Percentiles rank a stretch among this genome's conserved stretches.
phyloP scores from a whole-genome alignment of 2,113 vertebrate species.

The Catagonus wagneri region DNA sequence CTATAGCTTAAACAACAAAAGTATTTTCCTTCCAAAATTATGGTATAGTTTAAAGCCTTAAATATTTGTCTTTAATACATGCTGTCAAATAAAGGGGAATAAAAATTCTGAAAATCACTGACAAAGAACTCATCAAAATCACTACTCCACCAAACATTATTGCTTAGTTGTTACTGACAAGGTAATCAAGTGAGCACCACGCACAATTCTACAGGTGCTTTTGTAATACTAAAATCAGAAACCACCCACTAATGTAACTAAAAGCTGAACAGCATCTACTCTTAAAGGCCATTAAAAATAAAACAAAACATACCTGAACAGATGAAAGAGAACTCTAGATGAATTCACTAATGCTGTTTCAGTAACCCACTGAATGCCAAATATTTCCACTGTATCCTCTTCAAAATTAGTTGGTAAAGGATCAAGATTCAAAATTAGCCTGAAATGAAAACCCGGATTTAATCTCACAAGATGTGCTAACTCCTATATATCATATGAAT shows the following conservation, averaged over 20 bases:
- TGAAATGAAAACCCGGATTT: constrained; percentile 84
- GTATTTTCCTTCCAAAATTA: constrained; percentile 42
- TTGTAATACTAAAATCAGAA: not conserved
- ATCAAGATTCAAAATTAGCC: constrained; percentile 93
- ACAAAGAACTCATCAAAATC: constrained; percentile 26
- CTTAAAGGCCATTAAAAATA: not conserved
- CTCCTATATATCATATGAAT: not conserved
- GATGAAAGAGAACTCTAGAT: constrained; percentile 93
- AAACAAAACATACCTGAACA: constrained; percentile 91
- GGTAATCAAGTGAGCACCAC: not conserved
- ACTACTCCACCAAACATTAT: not conserved
- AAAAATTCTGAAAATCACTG: constrained; percentile 28
- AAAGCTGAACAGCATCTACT: not conserved
- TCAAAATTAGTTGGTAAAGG: constrained; percentile 95
- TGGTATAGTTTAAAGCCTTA: not conserved
- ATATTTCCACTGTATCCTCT: constrained; percentile 92
- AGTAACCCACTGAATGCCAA: constrained; percentile 96
- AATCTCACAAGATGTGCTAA: constrained; percentile 36
- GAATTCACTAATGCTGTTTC: constrained; percentile 95
- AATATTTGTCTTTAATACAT: constrained; percentile 23
- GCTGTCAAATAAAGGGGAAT: not conserved
- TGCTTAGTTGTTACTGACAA: not conserved
- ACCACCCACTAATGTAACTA: not conserved
- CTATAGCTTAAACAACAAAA: not conserved
- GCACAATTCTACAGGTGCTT: not conserved